Evolutionary conservation across 2,797 vertebrate species (phyloP).

Genomic region (Silurus aristotelis): DNA sequence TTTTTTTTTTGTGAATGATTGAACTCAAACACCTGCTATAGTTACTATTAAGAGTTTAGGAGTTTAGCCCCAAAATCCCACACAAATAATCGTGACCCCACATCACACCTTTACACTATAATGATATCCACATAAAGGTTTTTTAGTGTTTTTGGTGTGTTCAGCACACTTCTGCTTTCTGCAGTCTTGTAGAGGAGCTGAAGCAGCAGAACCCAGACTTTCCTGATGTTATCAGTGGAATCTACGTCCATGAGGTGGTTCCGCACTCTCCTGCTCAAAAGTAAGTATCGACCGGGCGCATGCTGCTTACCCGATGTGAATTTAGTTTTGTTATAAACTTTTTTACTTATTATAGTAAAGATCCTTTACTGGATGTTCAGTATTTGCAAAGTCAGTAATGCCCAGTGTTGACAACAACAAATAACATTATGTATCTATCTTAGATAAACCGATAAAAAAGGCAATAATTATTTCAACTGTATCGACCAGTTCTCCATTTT

Average conservation of each 20-base stretch:
- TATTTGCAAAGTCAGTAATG: not conserved
- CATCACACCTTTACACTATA: not conserved
- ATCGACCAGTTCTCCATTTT: not conserved
- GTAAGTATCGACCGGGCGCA: constrained; percentile 67
- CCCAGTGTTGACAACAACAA: not conserved
- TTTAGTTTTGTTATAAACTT: not conserved
- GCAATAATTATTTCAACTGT: not conserved
- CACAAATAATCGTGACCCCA: not conserved
- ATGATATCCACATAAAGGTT: not conserved
- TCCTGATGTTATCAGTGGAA: constrained; percentile 84
- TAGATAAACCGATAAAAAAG: not conserved
- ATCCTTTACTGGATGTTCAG: not conserved
- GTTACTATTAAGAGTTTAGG: not conserved
- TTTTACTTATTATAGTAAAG: not conserved
- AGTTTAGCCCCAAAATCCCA: not conserved
- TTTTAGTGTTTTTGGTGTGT: not conserved
- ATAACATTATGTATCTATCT: not conserved
- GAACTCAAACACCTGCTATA: not conserved
- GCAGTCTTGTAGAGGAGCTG: constrained; percentile 86
- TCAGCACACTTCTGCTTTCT: constrained; percentile 41
- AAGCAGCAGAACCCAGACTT: constrained; percentile 86
- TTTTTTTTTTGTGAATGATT: not conserved
- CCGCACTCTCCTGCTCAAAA: constrained; percentile 89
- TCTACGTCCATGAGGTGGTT: constrained; percentile 89
- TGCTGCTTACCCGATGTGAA: not conserved